Percentiles rank a stretch among this genome's conserved stretches.
Evolutionary conservation across 2,888 invertebrate species (phyloP).

Genomic region (Nomada fucata): DNA sequence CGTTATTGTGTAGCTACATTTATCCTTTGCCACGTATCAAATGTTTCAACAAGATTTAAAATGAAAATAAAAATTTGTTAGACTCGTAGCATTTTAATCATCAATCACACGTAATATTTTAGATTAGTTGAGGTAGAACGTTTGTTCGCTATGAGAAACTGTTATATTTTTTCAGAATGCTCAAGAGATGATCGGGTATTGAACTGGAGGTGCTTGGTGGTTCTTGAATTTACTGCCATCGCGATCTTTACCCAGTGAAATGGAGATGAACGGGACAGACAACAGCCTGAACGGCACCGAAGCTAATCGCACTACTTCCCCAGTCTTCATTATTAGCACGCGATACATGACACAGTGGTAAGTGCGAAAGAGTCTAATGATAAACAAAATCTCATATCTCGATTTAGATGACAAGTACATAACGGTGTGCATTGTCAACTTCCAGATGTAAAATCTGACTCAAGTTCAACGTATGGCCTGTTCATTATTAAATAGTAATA

Average conservation of each 20-base stretch:
- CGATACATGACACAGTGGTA: slow-evolving; percentile 92
- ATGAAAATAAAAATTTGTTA: too few relatives aligned
- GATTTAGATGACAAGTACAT: too few relatives aligned
- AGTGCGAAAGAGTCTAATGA: slow-evolving; percentile 76
- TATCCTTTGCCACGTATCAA: too few relatives aligned
- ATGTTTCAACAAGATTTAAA: neutral
- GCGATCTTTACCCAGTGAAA: slow-evolving; percentile 65
- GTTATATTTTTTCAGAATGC: slow-evolving; percentile 70
- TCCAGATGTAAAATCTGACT: too few relatives aligned
- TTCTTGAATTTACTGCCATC: slow-evolving; percentile 68
- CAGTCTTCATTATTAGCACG: slow-evolving; percentile 90
- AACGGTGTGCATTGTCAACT: too few relatives aligned
- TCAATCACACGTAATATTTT: too few relatives aligned
- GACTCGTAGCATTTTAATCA: too few relatives aligned
- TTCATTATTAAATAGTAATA: too few relatives aligned
- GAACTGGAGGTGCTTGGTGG: slow-evolving; percentile 66
- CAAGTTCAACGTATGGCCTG: too few relatives aligned
- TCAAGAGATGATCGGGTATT: slow-evolving; percentile 72
- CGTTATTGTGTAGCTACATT: too few relatives aligned
- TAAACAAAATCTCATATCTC: neutral
- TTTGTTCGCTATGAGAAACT: neutral
- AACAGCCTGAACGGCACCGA: slow-evolving; percentile 84
- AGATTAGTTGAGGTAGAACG: too few relatives aligned
- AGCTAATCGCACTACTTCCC: slow-evolving; percentile 88
- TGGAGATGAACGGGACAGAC: slow-evolving; percentile 80